Conservation (phyloP, 92 coral and sea anemone genomes). For the Parazoanthus swiftii region DNA sequence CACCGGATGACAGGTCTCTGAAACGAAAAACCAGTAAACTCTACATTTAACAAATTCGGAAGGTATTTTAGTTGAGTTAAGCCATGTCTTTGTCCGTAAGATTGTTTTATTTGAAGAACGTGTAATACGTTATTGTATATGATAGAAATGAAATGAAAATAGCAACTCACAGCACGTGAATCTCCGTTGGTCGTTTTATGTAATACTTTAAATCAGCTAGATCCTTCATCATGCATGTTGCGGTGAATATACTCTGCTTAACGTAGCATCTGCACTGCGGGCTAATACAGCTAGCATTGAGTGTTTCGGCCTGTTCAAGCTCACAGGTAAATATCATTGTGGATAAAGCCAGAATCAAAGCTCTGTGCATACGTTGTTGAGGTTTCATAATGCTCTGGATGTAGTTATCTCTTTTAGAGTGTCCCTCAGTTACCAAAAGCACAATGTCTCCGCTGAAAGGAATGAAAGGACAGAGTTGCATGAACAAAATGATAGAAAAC, state of each 20-base stretch:
- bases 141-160: not conserved
- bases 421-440: not conserved
- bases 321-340: not conserved
- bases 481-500: too few species aligned
- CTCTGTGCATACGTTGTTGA: not conserved
- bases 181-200: not conserved
- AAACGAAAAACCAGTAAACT: too few species aligned
- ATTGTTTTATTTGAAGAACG: too few species aligned
- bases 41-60: too few species aligned
- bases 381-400: not conserved
- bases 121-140: too few species aligned
- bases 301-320: not conserved
- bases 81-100: too few species aligned
- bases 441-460: too few species aligned
- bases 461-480: too few species aligned
- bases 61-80: too few species aligned
- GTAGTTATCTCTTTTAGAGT: not conserved
- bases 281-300: not conserved
- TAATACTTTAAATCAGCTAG: not conserved
- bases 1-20: slow-evolving; percentile 75
- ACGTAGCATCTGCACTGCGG: not conserved
- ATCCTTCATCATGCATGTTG: slow-evolving; percentile 8
- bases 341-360: not conserved
- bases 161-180: slow-evolving; percentile 6
- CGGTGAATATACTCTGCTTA: not conserved